Percentiles rank a stretch among this genome's conserved stretches.
These are phyloP conservation scores for Mus minutoides DNA, from an alignment of 2,797 vertebrate genomes.

Conservation along the genomic window DNA sequence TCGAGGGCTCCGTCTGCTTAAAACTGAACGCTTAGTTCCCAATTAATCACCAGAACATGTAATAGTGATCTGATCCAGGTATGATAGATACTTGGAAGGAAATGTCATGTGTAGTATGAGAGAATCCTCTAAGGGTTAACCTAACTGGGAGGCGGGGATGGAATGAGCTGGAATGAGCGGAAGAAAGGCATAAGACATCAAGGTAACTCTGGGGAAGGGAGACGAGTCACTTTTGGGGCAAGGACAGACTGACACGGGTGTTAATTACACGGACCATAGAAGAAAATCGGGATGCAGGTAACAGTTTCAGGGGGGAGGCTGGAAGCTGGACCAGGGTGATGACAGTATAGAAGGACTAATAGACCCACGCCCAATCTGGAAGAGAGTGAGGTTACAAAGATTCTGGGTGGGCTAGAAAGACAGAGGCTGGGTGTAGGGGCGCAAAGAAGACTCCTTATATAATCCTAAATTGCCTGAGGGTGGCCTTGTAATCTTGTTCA, in stretches of 20 bases:
- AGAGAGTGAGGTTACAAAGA: neutral
- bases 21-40: neutral
- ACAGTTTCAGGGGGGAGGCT: neutral
- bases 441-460: neutral
- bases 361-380: neutral
- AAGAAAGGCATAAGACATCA: neutral
- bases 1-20: neutral
- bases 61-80: neutral
- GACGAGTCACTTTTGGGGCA: neutral
- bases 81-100: neutral
- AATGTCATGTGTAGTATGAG: neutral
- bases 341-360: fast-evolving
- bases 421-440: neutral
- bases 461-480: neutral
- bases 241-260: neutral
- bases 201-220: neutral
- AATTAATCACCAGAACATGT: neutral
- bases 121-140: neutral
- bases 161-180: no score
- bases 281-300: neutral
- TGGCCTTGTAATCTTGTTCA: conserved; percentile 8
- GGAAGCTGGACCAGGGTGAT: neutral
- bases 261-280: neutral
- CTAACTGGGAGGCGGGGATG: no score
- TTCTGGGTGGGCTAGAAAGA: neutral